Base-by-base conservation (phyloP, 2,113 vertebrate genomes). In the Brachypodius melanocephalos region DNA sequence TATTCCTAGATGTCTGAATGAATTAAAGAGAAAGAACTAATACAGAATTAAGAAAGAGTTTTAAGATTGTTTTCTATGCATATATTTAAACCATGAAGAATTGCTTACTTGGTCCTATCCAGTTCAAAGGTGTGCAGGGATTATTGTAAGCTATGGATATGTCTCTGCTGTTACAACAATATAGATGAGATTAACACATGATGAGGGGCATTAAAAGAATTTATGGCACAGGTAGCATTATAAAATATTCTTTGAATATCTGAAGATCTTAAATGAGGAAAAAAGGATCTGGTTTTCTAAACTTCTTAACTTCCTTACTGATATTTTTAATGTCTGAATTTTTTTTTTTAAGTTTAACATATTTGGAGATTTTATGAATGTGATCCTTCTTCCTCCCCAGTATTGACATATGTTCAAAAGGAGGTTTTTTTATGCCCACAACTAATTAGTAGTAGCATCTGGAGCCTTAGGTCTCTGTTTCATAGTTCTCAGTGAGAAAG, bases 1-100 rank as follows among this genome's bases (percentile, higher is more conserved):
- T 95, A 57, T 89, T 96, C 71, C 89, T 91, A 79, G 66, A 14
- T 36, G 14, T 87, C 38, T 69, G 81, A 94, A 82, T 48, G 55
- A 89, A 89, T 85, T 79, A 76, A 79, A 88, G 72, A 57, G 65
- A 80, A 92, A 79, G 14, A 89, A 54, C 20, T 66, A 69, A 55
- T 76, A 43, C 46, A 77, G 46, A 76, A 40, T 76, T 90, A 92
- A 61, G 57, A 63, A 68, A 21, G 38, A 51, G 22, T 71, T 69
- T 90, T 75, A 43, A 63, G 22, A 36, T 76, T 82, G 14, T 76
- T 95, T 94, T 79, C 46, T 82, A 19, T 61, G 14, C 68, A 17
- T 74, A 5, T 51, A 45, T 78, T 95, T 92, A 91, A 82, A 45
- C 20, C 34, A 38, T 18, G 38, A 85, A 89, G 66, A 89, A 79